Percentiles rank a stretch among this genome's conserved stretches.
These are phyloP conservation scores for Triops longicaudatus DNA, from an alignment of 1,140 invertebrate species.

Conservation along the genomic window DNA sequence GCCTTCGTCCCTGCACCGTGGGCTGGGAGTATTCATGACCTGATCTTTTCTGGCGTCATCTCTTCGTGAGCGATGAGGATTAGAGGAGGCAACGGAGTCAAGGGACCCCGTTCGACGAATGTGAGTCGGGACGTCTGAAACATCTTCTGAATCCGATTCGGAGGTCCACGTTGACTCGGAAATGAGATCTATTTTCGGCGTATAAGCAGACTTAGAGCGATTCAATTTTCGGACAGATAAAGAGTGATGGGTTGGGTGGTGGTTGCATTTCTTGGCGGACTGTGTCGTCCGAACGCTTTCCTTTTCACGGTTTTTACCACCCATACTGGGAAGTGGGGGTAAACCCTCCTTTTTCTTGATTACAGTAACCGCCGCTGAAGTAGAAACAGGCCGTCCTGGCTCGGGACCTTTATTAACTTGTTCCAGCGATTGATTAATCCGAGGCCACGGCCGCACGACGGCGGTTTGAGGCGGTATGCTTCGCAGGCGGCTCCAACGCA, in stretches of 20 bases:
- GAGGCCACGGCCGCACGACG: background rate
- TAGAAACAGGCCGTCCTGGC: background rate
- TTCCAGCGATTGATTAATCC: background rate
- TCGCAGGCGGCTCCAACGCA: background rate
- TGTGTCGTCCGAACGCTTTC: background rate
- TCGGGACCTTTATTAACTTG: background rate
- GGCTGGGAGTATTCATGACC: background rate
- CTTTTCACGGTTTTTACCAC: background rate
- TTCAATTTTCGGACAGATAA: background rate
- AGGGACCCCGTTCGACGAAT: background rate
- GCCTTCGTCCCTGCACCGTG: slow-evolving; percentile 18
- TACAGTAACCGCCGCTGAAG: background rate
- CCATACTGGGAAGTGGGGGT: background rate
- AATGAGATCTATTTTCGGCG: slow-evolving; percentile 1
- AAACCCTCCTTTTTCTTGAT: background rate
- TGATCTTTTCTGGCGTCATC: background rate
- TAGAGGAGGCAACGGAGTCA: background rate
- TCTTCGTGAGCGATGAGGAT: background rate
- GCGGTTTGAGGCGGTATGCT: background rate
- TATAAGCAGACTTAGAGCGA: background rate
- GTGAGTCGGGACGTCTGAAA: background rate
- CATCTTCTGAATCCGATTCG: background rate
- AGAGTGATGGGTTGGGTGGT: background rate
- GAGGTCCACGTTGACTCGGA: background rate
- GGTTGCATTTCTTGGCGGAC: background rate